Percentiles rank a stretch among this genome's conserved stretches.
Conservation (phyloP, 2,797 vertebrate species). For the Sylvilagus floridanus region DNA sequence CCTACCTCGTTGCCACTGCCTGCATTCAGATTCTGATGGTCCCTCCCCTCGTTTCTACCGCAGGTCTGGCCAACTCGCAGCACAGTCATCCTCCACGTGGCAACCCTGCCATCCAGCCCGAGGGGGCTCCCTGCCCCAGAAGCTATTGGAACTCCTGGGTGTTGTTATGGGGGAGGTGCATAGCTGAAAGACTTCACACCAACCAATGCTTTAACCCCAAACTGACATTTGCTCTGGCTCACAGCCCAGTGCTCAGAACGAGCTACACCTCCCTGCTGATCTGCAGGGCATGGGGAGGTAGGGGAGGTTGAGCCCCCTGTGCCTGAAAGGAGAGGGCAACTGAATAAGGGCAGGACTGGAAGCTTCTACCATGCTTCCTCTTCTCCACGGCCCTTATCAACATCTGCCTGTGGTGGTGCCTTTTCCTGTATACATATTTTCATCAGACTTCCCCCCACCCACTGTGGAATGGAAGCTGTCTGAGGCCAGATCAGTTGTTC, state of each 20-base stretch:
- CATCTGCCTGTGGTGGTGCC: too few relatives aligned
- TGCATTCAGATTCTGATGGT: accelerated
- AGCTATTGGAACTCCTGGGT: not conserved
- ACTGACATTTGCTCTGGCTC: not conserved
- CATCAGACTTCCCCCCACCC: not conserved
- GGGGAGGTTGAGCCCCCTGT: not conserved
- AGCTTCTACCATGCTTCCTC: not conserved
- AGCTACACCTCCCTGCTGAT: not conserved
- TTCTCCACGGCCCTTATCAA: not conserved
- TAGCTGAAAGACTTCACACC: accelerated
- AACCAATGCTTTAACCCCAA: not conserved
- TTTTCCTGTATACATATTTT: not conserved
- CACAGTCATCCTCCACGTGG: not conserved
- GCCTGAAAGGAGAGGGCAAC: not conserved
- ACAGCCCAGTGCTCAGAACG: not conserved
- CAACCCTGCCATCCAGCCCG: not conserved
- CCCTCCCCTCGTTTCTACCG: not conserved
- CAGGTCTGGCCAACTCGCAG: not conserved
- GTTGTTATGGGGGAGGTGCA: not conserved
- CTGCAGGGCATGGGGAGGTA: accelerated
- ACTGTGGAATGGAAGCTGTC: not conserved
- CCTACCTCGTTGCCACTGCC: not conserved
- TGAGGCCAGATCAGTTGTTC: not conserved
- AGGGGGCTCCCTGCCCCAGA: not conserved
- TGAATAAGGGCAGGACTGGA: not conserved